Conservation (phyloP, 2,113 vertebrate genomes). For the Pteruthius melanotis region DNA sequence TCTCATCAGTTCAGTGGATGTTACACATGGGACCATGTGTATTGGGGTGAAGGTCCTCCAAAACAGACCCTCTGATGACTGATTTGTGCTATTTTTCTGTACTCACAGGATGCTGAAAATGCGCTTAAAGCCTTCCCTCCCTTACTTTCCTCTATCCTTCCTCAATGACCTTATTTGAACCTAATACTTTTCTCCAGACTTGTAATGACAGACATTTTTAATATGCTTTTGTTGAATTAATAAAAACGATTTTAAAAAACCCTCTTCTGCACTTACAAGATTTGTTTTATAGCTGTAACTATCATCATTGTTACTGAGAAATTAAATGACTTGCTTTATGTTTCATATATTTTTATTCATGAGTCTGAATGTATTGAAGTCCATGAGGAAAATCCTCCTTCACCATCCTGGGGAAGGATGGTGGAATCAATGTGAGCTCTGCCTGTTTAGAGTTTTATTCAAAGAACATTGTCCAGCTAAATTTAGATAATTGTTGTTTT, state of each 20-base stretch:
- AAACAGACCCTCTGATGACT: background rate
- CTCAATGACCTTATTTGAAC: background rate
- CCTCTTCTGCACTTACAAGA: background rate
- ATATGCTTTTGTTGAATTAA: slow-evolving; percentile 18
- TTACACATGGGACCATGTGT: rapidly evolving
- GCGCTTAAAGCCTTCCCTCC: background rate
- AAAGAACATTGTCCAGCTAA: background rate
- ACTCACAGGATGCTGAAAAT: background rate
- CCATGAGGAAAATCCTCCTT: background rate
- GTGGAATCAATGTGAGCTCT: background rate
- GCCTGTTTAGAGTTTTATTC: background rate
- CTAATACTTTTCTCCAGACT: background rate
- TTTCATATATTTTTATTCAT: background rate
- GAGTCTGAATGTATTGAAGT: background rate
- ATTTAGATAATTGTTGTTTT: background rate
- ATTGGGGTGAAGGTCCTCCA: background rate
- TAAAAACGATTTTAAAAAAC: background rate
- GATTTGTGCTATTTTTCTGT: background rate
- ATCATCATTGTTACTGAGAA: background rate
- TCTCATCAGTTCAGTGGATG: background rate
- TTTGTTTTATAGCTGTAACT: background rate
- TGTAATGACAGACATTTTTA: background rate
- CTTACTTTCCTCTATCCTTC: background rate
- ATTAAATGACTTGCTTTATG: background rate
- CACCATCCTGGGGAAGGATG: rapidly evolving